phyloP scores from a whole-genome alignment of 2,113 vertebrate genomes.

The Chitala chitala region DNA sequence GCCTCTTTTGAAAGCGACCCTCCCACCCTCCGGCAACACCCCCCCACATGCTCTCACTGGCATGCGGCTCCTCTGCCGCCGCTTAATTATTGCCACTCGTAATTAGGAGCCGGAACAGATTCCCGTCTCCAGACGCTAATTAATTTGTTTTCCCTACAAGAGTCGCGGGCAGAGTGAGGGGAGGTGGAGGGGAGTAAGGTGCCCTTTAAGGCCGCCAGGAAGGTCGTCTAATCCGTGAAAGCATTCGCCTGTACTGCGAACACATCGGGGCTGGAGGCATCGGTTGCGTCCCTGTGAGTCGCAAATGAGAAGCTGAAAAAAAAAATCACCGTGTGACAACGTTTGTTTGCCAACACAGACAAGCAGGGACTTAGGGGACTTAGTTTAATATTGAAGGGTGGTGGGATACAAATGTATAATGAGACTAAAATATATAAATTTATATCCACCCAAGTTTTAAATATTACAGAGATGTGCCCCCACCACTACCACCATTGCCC shows the following conservation, averaged over 20 bases:
- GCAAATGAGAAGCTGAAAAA: background rate
- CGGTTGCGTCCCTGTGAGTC: conserved; percentile 4
- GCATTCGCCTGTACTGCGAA: conserved; percentile 9
- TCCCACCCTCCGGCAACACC: too few species aligned
- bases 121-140: conserved; percentile 35
- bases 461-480: too few species aligned
- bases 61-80: conserved; percentile 1
- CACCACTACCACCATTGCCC: too few species aligned
- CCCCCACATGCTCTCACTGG: conserved; percentile 7
- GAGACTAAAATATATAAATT: too few species aligned
- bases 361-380: too few species aligned
- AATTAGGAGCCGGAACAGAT: conserved; percentile 43
- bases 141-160: conserved; percentile 37
- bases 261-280: conserved; percentile 6
- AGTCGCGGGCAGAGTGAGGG: conserved; percentile 23
- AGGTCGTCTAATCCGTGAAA: conserved; percentile 30
- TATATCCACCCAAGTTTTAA: too few species aligned
- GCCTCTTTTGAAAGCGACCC: too few species aligned
- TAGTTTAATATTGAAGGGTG: too few species aligned
- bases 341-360: too few species aligned
- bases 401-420: too few species aligned
- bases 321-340: too few species aligned
- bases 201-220: conserved; percentile 29
- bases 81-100: conserved; percentile 40
- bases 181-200: conserved; percentile 20